Percentiles rank a stretch among this genome's conserved stretches.
Evolutionary conservation across 2,797 vertebrate genomes (phyloP).

Genomic region (Halcyon badia): DNA sequence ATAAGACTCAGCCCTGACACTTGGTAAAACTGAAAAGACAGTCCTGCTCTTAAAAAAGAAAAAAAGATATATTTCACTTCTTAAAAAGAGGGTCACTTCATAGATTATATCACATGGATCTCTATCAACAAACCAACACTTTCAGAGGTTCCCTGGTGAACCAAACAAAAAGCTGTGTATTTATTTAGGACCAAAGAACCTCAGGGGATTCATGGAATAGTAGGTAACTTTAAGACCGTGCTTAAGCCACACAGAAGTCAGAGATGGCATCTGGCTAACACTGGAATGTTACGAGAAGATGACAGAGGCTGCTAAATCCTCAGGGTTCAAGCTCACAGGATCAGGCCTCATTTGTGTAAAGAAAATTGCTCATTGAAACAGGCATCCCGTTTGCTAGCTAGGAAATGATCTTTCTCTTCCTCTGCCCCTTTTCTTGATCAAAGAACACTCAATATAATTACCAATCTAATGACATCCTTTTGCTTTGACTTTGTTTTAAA

Average conservation of each 20-base stretch:
- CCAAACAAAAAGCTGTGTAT: neutral
- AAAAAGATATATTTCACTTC: neutral
- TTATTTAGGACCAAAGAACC: neutral
- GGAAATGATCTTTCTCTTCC: constrained; percentile 61
- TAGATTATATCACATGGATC: neutral
- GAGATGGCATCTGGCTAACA: neutral
- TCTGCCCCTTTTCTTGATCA: constrained; percentile 69
- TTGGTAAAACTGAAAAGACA: neutral
- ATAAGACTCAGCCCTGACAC: neutral
- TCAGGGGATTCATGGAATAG: constrained; percentile 4
- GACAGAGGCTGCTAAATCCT: neutral
- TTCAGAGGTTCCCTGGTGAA: neutral
- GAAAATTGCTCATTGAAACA: constrained; percentile 44
- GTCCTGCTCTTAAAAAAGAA: neutral
- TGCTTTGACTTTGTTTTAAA: constrained; percentile 17
- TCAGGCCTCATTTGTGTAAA: neutral
- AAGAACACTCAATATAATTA: constrained; percentile 69
- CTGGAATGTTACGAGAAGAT: neutral
- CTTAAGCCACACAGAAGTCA: neutral
- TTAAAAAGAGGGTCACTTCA: neutral
- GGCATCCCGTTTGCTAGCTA: constrained; percentile 26
- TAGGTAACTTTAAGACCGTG: neutral
- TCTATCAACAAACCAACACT: neutral
- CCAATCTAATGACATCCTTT: constrained; percentile 70
- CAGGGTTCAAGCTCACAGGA: neutral